Evolutionary conservation across 2,888 invertebrate species (phyloP).

Genomic region (Leptinotarsa haldemani): DNA sequence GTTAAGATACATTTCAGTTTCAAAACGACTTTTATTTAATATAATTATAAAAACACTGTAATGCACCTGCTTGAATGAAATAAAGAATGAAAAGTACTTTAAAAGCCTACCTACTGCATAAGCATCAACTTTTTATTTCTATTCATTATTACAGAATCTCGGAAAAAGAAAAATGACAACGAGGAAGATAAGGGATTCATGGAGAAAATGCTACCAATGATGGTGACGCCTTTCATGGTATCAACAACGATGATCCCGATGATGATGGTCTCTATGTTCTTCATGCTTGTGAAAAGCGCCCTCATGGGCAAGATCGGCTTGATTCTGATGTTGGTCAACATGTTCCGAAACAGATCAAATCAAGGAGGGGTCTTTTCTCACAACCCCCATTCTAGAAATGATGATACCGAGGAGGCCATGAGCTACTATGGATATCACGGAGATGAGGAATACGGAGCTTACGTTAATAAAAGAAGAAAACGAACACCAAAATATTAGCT

Average conservation of each 20-base stretch:
- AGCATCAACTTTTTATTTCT: background rate
- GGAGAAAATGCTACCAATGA: slow-evolving; percentile 73
- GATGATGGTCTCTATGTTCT: slow-evolving; percentile 76
- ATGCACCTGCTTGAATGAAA: too few species aligned
- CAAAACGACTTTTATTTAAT: too few species aligned
- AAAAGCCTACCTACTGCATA: too few species aligned
- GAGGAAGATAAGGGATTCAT: slow-evolving; percentile 70
- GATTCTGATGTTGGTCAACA: slow-evolving; percentile 74
- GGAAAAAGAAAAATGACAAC: slow-evolving; percentile 59
- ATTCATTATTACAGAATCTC: slow-evolving; percentile 23
- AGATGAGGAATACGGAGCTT: slow-evolving; percentile 70
- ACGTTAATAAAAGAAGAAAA: slow-evolving; percentile 64
- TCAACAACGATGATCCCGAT: slow-evolving; percentile 79
- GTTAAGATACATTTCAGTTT: too few species aligned
- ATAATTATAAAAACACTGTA: too few species aligned
- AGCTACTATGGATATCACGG: slow-evolving; percentile 71
- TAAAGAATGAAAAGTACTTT: too few species aligned
- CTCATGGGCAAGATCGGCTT: slow-evolving; percentile 80
- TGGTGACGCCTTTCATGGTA: slow-evolving; percentile 78
- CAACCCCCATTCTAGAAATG: slow-evolving; percentile 38
- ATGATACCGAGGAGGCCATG: slow-evolving; percentile 50
- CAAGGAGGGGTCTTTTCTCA: slow-evolving; percentile 57
- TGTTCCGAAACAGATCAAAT: slow-evolving; percentile 63
- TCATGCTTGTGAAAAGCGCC: slow-evolving; percentile 75
- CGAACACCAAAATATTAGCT: slow-evolving; percentile 21